Percentiles rank a stretch among this genome's conserved stretches.
Evolutionary conservation across 2,888 invertebrate genomes (phyloP).

Genomic region (Agrilus cyanescens): DNA sequence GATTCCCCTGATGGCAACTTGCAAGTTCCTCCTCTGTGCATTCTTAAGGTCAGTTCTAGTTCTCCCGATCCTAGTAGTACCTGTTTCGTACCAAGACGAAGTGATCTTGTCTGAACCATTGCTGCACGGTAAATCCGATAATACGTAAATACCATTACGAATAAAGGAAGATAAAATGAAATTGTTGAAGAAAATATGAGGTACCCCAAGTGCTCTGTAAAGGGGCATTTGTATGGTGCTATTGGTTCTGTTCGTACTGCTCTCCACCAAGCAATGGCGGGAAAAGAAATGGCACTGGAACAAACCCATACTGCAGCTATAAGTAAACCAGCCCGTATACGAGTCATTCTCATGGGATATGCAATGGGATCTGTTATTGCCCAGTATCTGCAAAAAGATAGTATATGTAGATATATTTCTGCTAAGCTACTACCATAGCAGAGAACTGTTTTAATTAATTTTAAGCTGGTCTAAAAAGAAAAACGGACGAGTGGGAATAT

Average conservation of each 20-base stretch:
- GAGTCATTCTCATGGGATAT: constrained; percentile 91
- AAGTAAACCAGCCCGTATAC: constrained; percentile 70
- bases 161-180: constrained; percentile 92
- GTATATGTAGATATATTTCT: no score
- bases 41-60: constrained; percentile 76
- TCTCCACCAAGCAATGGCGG: constrained; percentile 95
- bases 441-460: no score
- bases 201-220: constrained; percentile 93
- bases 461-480: no score
- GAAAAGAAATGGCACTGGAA: constrained; percentile 94
- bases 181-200: constrained; percentile 95
- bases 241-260: constrained; percentile 71
- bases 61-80: constrained; percentile 77
- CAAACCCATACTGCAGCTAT: constrained; percentile 95
- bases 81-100: constrained; percentile 85
- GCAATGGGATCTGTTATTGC: constrained; percentile 97
- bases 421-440: no score
- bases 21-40: constrained; percentile 81
- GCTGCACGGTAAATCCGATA: constrained; percentile 92
- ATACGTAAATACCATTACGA: constrained; percentile 98
- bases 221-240: constrained; percentile 79
- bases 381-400: constrained; percentile 75
- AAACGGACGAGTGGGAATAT: no score
- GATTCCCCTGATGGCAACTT: constrained; percentile 38
- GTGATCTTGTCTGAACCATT: constrained; percentile 78